Base-by-base conservation (phyloP, 2,113 vertebrate genomes). In the Tragulus kanchil region DNA sequence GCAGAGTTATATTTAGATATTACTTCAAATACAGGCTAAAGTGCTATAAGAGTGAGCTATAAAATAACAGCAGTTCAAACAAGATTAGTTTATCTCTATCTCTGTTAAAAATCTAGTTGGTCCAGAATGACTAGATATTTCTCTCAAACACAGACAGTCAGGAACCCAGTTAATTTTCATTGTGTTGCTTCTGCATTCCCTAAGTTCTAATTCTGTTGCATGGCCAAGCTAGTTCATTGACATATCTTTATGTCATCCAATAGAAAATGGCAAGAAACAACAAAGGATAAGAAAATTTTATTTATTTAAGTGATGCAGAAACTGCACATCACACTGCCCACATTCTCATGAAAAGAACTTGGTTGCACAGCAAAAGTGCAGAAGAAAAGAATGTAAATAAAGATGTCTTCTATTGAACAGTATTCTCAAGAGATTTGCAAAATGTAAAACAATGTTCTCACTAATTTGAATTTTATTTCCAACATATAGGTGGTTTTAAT, bases 401-500 rank as follows among this genome's bases (percentile, higher is more conserved):
- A 95, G 42, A 26, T 71, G 17, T 62, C 52, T 78, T 78, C 56
- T 58, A 69, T 85, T 78, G 65, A 78, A 69, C 16, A 25, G 61
- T 17, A 61, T 11, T 7, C 65, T 59, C 77, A 81, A 81, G 50
- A 90, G 14, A 85, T 59, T 69, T 61, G 25, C 8, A 90, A 85
- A 78, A 78, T 67, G 26, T 73, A 83, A 52, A 52, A 52, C 12
- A 42, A 83, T 42, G 28, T 9, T 50, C 48, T 83, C 7, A 56
- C 42, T 90, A 85, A 78, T 58, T 85, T 85, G 78, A 65, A 75
- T 3, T 25, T n/a, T 42, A 85, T 61, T 90, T 59, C 31, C 25
- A 85, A 85, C 90, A 95, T 67, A 59, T 6, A 95, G 8, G 17
- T 90, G 45, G 28, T 78, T 77, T 78, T 78, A 48, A 58, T 90